Conservation (phyloP, 2,888 invertebrate species). For the Pheosia gnoma region DNA sequence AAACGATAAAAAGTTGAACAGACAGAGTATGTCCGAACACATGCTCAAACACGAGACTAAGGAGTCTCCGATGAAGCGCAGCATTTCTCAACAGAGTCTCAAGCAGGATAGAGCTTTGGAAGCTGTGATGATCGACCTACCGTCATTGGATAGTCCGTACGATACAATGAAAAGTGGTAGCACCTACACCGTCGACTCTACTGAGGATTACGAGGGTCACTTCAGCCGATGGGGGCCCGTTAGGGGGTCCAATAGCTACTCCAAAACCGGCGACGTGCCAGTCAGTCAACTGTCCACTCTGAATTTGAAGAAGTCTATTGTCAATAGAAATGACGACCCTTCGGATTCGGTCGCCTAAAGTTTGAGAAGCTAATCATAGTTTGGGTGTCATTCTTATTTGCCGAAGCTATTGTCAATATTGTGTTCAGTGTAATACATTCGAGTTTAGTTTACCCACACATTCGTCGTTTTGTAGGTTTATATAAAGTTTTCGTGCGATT, state of each 20-base stretch:
- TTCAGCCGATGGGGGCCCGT: constrained; percentile 80
- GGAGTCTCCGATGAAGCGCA: constrained; percentile 51
- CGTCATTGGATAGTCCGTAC: constrained; percentile 58
- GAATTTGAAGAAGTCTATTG: constrained; percentile 57
- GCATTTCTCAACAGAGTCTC: constrained; percentile 70
- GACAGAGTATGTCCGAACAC: constrained; percentile 69
- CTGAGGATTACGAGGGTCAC: constrained; percentile 47
- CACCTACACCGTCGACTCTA: constrained; percentile 48
- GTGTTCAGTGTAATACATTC: too few species aligned
- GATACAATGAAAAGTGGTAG: constrained; percentile 56
- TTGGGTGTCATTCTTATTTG: too few species aligned
- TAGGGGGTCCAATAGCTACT: constrained; percentile 80
- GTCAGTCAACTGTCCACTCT: constrained; percentile 73
- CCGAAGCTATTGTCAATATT: too few species aligned
- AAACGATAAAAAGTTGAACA: constrained; percentile 52
- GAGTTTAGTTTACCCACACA: too few species aligned
- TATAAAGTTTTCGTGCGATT: too few species aligned
- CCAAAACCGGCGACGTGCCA: constrained; percentile 56
- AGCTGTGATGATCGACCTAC: constrained; percentile 73
- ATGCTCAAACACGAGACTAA: constrained; percentile 44
- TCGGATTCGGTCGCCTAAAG: constrained; percentile 60
- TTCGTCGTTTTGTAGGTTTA: too few species aligned
- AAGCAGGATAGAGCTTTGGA: constrained; percentile 73
- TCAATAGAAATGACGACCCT: constrained; percentile 48
- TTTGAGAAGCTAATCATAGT: too few species aligned